Evolutionary conservation across 53 echinoderm and acorn worm genomes (phyloP), one percentile per base, ranked within the genome.

Genomic region (Mesocentrotus franciscanus): DNA sequence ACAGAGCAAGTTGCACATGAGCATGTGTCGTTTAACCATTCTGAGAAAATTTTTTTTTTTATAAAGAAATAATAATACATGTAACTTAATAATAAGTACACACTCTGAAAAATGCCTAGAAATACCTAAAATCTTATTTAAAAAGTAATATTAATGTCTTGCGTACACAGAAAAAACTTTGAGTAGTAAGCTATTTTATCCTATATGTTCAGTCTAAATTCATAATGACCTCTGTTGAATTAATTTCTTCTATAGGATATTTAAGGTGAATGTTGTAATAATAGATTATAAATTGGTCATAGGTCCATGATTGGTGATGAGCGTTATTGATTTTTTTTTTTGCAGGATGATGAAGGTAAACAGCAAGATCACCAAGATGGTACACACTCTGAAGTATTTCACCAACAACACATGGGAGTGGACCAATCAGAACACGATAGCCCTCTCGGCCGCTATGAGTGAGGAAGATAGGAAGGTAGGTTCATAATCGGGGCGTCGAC

Each of bases 361-460:
- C 79, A 95, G 96, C n/a, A 95, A 97, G 85, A 96, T 98, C 71
- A 95, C 95, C 84, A 98, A 96, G 72, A 96, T 95, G 27, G 96
- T 96, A 36, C 85, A 97, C 66, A 98, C 97, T 2, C 92, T 99
- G 90, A 98, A 99, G 92, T 99, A 98, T 93, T 99, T 99, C 97
- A 99, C 99, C 22, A 93, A 85, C 36, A 96, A 98, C 76, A 96
- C 97, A 66, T 99, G 99, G 99, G 97, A 97, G 39, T 99, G 99
- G 99, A 97, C 96, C 35, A 99, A 98, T 75, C 95, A 96, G 71
- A 99, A 99, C 95, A 71, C 94, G 68, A 97, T 95, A 66, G 95
- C 97, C 3, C 70, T 99, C 64, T 95, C 96, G 32, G 96, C 98
- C 12, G 89, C 96, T 30, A 92, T 98, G 97, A 94, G 93, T 13